These are phyloP conservation scores for Merodon equestris DNA, from an alignment of 2,888 invertebrate genomes.

Conservation along the genomic window DNA sequence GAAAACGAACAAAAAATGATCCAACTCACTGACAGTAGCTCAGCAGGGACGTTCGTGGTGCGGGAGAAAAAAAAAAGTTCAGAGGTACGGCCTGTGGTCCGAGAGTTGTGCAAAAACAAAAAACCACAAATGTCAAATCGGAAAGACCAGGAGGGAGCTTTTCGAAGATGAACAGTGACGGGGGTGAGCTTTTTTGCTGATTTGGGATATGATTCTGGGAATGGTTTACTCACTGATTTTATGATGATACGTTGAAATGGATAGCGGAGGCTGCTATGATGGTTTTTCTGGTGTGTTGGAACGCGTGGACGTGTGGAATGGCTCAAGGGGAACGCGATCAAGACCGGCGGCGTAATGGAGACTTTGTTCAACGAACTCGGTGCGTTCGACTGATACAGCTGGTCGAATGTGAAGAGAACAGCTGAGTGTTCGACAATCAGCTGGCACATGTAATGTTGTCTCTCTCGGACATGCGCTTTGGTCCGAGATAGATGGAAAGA, in stretches of 20 bases:
- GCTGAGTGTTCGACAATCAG: constrained; percentile 59
- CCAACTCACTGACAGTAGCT: constrained; percentile 36
- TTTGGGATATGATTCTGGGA: neutral
- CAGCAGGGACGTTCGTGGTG: too few species aligned
- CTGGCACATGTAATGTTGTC: constrained; percentile 14
- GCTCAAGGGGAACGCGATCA: too few species aligned
- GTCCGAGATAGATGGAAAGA: neutral
- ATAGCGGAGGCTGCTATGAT: too few species aligned
- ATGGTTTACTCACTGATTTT: constrained; percentile 16
- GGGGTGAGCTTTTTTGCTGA: constrained; percentile 24
- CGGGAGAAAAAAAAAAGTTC: too few species aligned
- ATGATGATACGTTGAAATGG: too few species aligned
- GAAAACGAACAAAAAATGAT: constrained; percentile 55
- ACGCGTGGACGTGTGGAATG: neutral
- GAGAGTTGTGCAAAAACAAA: constrained; percentile 15
- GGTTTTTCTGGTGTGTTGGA: too few species aligned
- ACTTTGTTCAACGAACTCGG: too few species aligned
- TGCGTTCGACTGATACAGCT: constrained; percentile 34
- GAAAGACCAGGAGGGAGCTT: constrained; percentile 15
- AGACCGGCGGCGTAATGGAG: constrained; percentile 37
- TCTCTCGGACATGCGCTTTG: constrained; percentile 11
- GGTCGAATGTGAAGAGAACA: constrained; percentile 59
- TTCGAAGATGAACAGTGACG: constrained; percentile 36
- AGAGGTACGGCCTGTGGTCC: too few species aligned
- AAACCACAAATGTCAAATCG: constrained; percentile 46